phyloP scores from a whole-genome alignment of 2,113 vertebrate genomes.

The cattle (Bos taurus) region ARS-UCD2.0 NC_037339.1:34925001-34925500 shows the following conservation, averaged over 20 bases:
- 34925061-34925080: neutral
- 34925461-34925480: neutral
- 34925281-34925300: neutral
- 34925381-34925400: accelerated
- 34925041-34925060: neutral
- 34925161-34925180: neutral
- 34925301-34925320: neutral
- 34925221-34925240: neutral
- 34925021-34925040: neutral
- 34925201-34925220: neutral
- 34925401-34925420: neutral
- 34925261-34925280: neutral
- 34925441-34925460: neutral
- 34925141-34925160: neutral
- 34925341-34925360: neutral
- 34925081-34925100: accelerated
- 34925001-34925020: neutral
- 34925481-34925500: neutral
- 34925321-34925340: neutral
- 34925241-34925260: neutral
- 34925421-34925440: neutral
- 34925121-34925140: neutral
- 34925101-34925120: neutral
- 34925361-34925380: neutral
- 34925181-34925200: neutral